These are phyloP conservation scores for Pomatorhinus ruficollis DNA, from an alignment of 2,113 vertebrate species.

Conservation along the genomic window DNA sequence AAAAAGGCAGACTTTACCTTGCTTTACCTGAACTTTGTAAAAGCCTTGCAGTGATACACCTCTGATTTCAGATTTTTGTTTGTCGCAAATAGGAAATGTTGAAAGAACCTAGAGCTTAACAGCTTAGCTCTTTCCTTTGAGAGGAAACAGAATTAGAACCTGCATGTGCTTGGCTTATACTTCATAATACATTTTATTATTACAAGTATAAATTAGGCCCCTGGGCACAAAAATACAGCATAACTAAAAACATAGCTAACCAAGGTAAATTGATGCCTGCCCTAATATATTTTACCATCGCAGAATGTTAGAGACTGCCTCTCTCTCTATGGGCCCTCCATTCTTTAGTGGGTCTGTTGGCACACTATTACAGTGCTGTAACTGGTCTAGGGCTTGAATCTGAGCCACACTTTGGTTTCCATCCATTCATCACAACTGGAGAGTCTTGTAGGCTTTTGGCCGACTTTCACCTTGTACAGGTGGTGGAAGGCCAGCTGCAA, in stretches of 20 bases:
- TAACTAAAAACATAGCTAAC: slow-evolving; percentile 26
- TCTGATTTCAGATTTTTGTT: background rate
- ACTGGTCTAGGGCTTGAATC: background rate
- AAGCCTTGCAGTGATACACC: background rate
- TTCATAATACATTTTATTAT: slow-evolving; percentile 60
- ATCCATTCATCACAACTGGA: background rate
- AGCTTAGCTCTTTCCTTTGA: slow-evolving; percentile 52
- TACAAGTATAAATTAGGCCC: slow-evolving; percentile 47
- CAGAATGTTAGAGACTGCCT: background rate
- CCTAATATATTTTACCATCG: background rate
- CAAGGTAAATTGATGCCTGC: slow-evolving; percentile 35
- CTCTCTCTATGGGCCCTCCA: background rate
- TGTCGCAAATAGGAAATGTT: background rate
- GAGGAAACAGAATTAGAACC: slow-evolving; percentile 56
- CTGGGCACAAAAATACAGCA: slow-evolving; percentile 7
- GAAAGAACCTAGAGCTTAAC: slow-evolving; percentile 52
- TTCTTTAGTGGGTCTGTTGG: background rate
- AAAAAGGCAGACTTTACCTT: background rate
- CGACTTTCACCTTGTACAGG: background rate
- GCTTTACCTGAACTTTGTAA: background rate
- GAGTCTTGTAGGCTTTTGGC: slow-evolving; percentile 24
- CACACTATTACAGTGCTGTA: background rate
- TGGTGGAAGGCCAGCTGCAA: slow-evolving; percentile 23
- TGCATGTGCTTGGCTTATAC: slow-evolving; percentile 58
- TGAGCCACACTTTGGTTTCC: slow-evolving; percentile 26